Evolutionary conservation across 2,888 invertebrate genomes (phyloP).

Genomic region (Julus scanicus): DNA sequence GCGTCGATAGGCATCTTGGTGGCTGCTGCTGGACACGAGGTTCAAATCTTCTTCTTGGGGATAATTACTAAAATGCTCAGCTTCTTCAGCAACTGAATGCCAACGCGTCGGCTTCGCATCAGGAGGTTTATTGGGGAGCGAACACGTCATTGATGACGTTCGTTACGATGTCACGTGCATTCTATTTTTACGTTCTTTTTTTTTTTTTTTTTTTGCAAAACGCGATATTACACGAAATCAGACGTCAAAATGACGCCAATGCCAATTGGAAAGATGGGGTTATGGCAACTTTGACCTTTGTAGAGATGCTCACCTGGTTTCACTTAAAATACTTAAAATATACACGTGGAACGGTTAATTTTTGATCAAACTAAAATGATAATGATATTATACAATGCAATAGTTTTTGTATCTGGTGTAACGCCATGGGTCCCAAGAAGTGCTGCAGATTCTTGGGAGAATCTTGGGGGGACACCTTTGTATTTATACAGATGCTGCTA

Average conservation of each 20-base stretch:
- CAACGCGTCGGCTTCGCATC: neutral
- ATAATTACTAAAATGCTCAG: neutral
- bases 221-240: neutral
- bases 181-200: neutral
- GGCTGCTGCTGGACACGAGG: constrained; percentile 34
- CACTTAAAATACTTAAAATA: neutral
- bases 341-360: too few species aligned
- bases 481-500: too few species aligned
- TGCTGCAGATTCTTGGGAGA: too few species aligned
- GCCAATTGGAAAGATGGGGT: neutral
- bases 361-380: too few species aligned
- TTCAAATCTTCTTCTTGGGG: constrained; percentile 1
- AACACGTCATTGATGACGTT: neutral
- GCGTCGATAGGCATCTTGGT: constrained; percentile 72
- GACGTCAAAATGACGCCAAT: neutral
- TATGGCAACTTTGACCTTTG: neutral
- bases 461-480: too few species aligned
- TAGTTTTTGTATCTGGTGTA: too few species aligned
- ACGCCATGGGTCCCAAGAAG: too few species aligned
- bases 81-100: constrained; percentile 15
- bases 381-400: too few species aligned
- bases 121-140: neutral
- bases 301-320: neutral
- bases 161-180: neutral
- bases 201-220: neutral